Evolutionary conservation across 1,140 invertebrate species (phyloP), one percentile per base, ranked within the genome.

Genomic region (Dendrolimus punctatus): DNA sequence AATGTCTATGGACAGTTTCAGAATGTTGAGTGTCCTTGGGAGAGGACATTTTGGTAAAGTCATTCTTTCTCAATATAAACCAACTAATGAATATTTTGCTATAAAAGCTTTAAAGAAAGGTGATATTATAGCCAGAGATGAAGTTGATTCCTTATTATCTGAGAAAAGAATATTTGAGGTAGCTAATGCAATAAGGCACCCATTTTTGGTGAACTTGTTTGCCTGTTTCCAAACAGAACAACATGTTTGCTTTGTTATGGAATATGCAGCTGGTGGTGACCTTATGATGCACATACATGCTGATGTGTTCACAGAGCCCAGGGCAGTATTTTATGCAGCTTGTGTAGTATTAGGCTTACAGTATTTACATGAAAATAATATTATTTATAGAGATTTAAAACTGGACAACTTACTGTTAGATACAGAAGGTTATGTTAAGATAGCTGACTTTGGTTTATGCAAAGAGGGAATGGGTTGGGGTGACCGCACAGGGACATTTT

Each of bases 221-320:
- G 96, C 98, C 54, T 99, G 98, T 86, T 99, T 99, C 87, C 99
- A 99, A 89, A 99, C 98, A 23, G 93, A 96, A 64, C 96, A 98
- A 76, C 98, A 99, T 87, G 98, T 99, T 6, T 99, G 98, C 87
- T 99, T 99, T 90, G 98, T 99, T 4, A 96, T 99, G 98, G 99
- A 99, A 87, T 99, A 99, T 87, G 97, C 98, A 41, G 97, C 96
- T 73, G 98, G 98, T 57, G 99, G 99, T 50, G 99, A 99, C 90
- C 91, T 99, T 36, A 99, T 99, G 99, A 99, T 99, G 96, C 99
- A 99, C 86, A 99, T 99, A 68, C 98, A 99, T 82, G 97, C 97
- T 39, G 98, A 99, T 81, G 98, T 99, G 4, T 99, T 99, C 86
- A 92, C 93, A 46, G 99, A 99, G 87, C 95, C 96, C 9, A 91